These are phyloP conservation scores for Agriopis aurantiaria DNA, from an alignment of 2,888 invertebrate genomes.

Conservation along the genomic window DNA sequence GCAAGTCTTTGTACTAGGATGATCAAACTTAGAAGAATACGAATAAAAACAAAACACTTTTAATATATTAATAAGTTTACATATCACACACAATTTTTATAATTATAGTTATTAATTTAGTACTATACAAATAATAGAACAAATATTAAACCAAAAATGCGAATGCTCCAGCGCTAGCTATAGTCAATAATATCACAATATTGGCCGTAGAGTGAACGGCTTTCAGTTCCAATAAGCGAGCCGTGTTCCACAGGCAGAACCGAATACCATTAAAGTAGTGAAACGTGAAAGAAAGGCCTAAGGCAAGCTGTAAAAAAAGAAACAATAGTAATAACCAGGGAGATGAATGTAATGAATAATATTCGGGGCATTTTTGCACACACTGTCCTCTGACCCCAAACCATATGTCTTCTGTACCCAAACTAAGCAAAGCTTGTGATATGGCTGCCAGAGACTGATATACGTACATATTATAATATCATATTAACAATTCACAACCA, in stretches of 20 bases:
- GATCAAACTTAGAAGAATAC: neutral
- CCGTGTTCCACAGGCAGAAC: slow-evolving; percentile 66
- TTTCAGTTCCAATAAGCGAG: slow-evolving; percentile 56
- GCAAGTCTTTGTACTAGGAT: neutral
- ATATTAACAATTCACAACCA: too few species aligned
- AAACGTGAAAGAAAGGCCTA: slow-evolving; percentile 65
- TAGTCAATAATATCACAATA: slow-evolving; percentile 52
- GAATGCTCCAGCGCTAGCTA: slow-evolving; percentile 49
- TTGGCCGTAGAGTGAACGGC: slow-evolving; percentile 58
- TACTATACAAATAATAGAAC: neutral
- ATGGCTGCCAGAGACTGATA: too few species aligned
- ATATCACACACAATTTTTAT: neutral
- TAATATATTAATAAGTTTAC: too few species aligned
- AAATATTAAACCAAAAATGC: slow-evolving; percentile 51
- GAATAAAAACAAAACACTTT: neutral
- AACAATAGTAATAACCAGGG: neutral
- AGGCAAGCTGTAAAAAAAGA: slow-evolving; percentile 28
- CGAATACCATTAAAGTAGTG: slow-evolving; percentile 74
- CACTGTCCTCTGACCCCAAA: too few species aligned
- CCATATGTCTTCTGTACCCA: too few species aligned
- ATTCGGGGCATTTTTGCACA: too few species aligned
- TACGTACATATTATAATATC: too few species aligned
- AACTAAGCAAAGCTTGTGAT: too few species aligned
- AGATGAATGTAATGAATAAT: too few species aligned
- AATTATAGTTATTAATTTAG: neutral